A percentile compares a stretch with the other conserved stretches of the same genome.
These are phyloP conservation scores for Alligator mississippiensis DNA, from an alignment of 2,113 vertebrate genomes.

Conservation along the genomic window DNA sequence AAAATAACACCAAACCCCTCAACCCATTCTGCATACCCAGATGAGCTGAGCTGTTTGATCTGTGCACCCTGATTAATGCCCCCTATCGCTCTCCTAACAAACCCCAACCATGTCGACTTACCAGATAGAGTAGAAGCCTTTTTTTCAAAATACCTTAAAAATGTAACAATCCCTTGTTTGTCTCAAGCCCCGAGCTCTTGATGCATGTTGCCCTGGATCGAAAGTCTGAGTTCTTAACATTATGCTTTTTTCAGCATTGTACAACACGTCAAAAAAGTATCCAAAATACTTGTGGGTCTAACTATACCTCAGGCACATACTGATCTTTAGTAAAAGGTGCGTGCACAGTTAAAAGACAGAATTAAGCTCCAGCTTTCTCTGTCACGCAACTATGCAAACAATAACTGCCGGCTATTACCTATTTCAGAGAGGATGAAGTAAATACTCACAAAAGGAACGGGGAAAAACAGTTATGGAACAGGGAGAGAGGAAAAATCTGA, in stretches of 20 bases:
- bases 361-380: neutral
- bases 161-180: fast-evolving
- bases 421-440: neutral
- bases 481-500: constrained; percentile 20
- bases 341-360: fast-evolving
- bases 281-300: neutral
- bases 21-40: neutral
- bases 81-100: neutral
- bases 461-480: neutral
- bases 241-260: fast-evolving
- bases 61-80: fast-evolving
- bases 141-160: neutral
- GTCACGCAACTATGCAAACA: neutral
- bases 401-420: neutral
- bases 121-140: neutral
- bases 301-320: neutral
- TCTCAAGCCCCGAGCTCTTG: fast-evolving
- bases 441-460: neutral
- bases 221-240: neutral
- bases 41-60: neutral
- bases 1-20: neutral
- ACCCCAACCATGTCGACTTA: neutral
- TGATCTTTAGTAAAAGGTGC: neutral
- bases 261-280: neutral
- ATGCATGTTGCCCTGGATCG: neutral